Evolutionary conservation across 2,113 vertebrate genomes (phyloP).

Genomic region (Entomyzon cyanotis): DNA sequence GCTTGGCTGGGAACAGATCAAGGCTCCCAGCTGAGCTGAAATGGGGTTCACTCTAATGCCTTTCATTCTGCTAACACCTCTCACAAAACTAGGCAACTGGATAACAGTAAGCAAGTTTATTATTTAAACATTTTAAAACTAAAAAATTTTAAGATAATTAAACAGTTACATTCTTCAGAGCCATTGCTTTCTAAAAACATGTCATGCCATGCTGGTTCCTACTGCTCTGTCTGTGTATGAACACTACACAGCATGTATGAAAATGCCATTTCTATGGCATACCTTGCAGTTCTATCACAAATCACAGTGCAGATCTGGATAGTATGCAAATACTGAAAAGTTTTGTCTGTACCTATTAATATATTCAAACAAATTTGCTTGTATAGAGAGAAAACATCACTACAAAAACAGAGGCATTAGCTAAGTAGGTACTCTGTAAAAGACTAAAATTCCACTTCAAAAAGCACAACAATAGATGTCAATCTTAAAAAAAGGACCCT

Average conservation of each 20-base stretch:
- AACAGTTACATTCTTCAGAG: neutral
- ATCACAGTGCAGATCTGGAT: slow-evolving; percentile 49
- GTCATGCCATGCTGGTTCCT: neutral
- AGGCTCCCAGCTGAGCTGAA: neutral
- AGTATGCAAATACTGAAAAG: slow-evolving; percentile 69
- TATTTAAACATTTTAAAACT: neutral
- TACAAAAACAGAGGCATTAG: slow-evolving; percentile 31
- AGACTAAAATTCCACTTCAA: neutral
- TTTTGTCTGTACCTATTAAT: slow-evolving; percentile 64
- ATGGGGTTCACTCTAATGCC: neutral
- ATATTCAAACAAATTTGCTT: slow-evolving; percentile 69
- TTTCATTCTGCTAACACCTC: neutral
- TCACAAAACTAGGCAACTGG: neutral
- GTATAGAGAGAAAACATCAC: slow-evolving; percentile 22
- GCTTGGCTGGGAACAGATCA: neutral
- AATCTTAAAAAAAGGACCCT: neutral
- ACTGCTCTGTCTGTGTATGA: neutral
- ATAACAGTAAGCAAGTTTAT: neutral
- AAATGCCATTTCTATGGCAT: neutral
- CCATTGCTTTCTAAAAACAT: neutral
- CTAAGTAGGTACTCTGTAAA: neutral
- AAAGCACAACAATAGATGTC: neutral
- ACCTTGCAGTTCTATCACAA: slow-evolving; percentile 77
- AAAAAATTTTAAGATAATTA: neutral
- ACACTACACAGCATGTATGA: neutral